Evolutionary conservation across 2,797 vertebrate genomes (phyloP).

Genomic region (Atherinosoma microstoma): DNA sequence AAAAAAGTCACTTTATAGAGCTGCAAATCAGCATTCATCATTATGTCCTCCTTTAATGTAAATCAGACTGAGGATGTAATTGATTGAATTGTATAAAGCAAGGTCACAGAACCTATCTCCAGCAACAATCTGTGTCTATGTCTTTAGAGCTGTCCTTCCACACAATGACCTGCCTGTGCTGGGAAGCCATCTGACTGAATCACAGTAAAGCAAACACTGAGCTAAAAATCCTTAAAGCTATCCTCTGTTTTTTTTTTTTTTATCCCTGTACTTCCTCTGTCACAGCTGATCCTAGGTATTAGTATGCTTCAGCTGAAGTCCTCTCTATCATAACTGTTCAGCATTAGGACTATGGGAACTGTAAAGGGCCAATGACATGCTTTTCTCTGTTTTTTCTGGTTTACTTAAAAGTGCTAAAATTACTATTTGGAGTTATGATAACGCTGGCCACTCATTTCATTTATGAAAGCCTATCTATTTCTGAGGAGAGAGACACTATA

Average conservation of each 20-base stretch:
- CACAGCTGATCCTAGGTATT: background rate
- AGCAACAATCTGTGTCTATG: background rate
- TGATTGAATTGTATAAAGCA: slow-evolving; percentile 16
- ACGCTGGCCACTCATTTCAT: no score
- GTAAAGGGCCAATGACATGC: no score
- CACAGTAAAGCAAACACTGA: background rate
- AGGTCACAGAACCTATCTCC: slow-evolving; percentile 9
- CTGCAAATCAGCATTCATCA: background rate
- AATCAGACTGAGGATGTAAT: slow-evolving; percentile 6
- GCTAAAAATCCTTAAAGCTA: background rate
- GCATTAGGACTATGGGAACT: background rate
- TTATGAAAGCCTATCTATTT: no score
- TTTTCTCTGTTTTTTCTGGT: no score
- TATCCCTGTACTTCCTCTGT: background rate
- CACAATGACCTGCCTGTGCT: slow-evolving; percentile 11
- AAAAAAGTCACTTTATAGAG: background rate
- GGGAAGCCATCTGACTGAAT: slow-evolving; percentile 2
- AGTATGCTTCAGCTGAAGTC: no score
- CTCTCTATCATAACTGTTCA: background rate
- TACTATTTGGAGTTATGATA: no score
- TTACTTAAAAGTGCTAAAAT: no score
- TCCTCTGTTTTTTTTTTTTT: background rate
- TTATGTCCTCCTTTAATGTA: background rate
- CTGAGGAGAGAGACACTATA: no score
- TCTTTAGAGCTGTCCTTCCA: slow-evolving; percentile 16